Base-by-base conservation (phyloP, 2,888 invertebrate genomes). In the Chouioia cunea region DNA sequence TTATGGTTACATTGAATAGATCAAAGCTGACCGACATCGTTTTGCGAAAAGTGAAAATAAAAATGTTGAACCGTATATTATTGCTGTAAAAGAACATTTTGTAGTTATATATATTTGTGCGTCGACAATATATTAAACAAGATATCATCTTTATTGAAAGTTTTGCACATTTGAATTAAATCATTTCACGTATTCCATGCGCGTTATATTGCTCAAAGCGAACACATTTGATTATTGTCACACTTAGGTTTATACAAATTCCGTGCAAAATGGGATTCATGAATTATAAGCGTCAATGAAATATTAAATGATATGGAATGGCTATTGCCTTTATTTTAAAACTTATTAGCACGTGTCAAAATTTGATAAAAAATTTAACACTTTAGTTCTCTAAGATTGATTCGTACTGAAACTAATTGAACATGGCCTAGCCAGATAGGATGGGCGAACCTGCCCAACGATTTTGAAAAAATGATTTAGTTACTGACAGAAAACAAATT, bases 231-330 rank as follows among this genome's bases (percentile, higher is more conserved):
- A 6, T 27, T 27, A 6, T 27, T 63, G 43, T 18, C 52, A 10
- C 63, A 63, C 36, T 18, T 53, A 16, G 63, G 52, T 2, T 22
- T 63, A 4, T 63, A 63, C 18, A 27, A 63, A 53, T 63, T 63
- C 20, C 20, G 44, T n/a, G 52, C 52, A 1, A 43, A 52, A 44
- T 63, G 53, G 52, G 63, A 63, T 20, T 36, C 16, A 1, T 10
- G 14, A 10, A 43, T 63, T 44, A 43, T 53, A 18, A 6, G 10
- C 20, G 63, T 63, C 4, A 52, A 44, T 52, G 63, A 50, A 20
- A 43, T 63, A 36, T 53, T 63, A 48, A 48, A 48, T 27, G 59
- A 60, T 60, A 60, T 60, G 27, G 15, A 27, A 14, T 27, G 54
- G 1, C 36, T 27, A 10, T 3, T 22, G 22, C 22, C n/a, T 23